phyloP scores from a whole-genome alignment of 2,888 invertebrate genomes.

The Dicroscelio sp. region DNA sequence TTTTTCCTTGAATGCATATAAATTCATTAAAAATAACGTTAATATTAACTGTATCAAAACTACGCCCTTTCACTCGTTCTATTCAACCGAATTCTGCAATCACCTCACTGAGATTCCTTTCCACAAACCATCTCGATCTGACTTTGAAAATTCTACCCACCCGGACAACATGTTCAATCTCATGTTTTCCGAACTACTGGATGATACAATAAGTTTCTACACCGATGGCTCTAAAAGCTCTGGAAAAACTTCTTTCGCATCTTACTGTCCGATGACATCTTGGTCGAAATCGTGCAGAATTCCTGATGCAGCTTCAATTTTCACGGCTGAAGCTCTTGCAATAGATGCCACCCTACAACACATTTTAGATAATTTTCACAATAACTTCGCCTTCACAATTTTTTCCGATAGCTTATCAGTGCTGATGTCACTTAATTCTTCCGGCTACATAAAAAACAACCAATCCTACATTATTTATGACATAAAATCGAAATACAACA shows the following conservation, averaged over 20 bases:
- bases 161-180: not conserved
- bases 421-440: not conserved
- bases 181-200: not conserved
- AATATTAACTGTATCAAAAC: not conserved
- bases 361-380: not conserved
- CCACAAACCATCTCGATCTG: not conserved
- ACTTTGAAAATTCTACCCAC: not conserved
- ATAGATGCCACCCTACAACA: not conserved
- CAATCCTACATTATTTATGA: not conserved
- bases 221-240: not conserved
- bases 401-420: not conserved
- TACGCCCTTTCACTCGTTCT: not conserved
- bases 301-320: constrained; percentile 24
- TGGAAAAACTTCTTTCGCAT: not conserved
- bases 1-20: too few species aligned
- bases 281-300: not conserved
- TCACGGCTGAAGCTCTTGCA: constrained; percentile 52
- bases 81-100: not conserved
- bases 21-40: not conserved
- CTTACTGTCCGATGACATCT: not conserved
- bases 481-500: not conserved
- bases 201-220: not conserved
- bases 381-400: not conserved
- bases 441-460: not conserved
- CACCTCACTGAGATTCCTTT: not conserved